Evolutionary conservation across 2,113 vertebrate species (phyloP).

Genomic region (Pollachius pollachius): DNA sequence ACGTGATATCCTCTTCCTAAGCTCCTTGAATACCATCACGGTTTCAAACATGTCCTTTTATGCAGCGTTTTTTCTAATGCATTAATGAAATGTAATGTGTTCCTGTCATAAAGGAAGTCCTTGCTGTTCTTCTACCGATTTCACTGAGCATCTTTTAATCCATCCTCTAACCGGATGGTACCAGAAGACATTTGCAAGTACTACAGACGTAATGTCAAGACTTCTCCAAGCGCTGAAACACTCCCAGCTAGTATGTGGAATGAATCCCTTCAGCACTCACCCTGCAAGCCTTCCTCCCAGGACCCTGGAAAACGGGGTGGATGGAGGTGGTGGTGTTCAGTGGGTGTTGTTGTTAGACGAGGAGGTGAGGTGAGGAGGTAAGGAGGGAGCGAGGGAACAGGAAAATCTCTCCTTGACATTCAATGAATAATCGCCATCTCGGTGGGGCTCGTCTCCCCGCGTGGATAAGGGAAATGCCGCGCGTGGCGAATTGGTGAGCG

Average conservation of each 20-base stretch:
- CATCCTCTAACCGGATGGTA: slow-evolving; percentile 21
- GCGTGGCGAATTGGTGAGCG: slow-evolving; percentile 63
- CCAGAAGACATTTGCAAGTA: slow-evolving; percentile 25
- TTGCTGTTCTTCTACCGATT: background rate
- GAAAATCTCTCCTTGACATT: slow-evolving; percentile 64
- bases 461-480: slow-evolving; percentile 70
- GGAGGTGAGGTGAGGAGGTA: background rate
- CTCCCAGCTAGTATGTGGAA: too few relatives aligned
- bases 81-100: background rate
- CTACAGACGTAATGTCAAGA: slow-evolving; percentile 31
- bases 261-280: too few relatives aligned
- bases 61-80: background rate
- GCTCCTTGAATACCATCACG: too few relatives aligned
- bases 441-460: slow-evolving; percentile 40
- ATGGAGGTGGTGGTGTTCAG: background rate
- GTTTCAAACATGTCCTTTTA: too few relatives aligned
- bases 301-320: slow-evolving; percentile 5
- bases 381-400: slow-evolving; percentile 4
- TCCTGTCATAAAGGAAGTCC: background rate
- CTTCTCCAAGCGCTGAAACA: slow-evolving; percentile 18
- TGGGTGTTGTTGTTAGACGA: background rate
- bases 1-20: too few relatives aligned
- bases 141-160: slow-evolving; percentile 4
- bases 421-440: slow-evolving; percentile 55
- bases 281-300: background rate